Conservation (phyloP, 2,113 vertebrate genomes). For the Machaerirhynchus nigripectus region DNA sequence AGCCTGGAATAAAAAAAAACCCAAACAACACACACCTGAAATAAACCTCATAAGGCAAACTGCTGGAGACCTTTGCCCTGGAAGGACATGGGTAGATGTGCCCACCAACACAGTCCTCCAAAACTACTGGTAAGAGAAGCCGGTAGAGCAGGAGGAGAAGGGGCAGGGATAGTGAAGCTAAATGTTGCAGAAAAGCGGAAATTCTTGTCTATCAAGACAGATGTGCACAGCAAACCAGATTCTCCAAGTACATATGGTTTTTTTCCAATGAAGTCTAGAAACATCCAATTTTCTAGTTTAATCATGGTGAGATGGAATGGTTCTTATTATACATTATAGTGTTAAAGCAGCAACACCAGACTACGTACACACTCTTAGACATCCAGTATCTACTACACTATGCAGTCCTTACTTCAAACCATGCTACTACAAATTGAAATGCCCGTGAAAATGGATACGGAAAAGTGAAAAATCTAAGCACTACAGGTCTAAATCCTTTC, state of each 20-base stretch:
- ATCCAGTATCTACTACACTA: background rate
- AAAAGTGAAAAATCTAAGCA: background rate
- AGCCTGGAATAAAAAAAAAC: background rate
- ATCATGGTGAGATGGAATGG: background rate
- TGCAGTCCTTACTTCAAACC: background rate
- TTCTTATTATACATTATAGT: background rate
- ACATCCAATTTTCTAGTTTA: background rate
- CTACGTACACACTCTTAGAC: background rate
- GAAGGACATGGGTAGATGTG: accelerated
- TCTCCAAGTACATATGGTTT: background rate
- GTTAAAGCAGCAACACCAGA: background rate
- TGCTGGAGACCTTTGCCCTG: background rate
- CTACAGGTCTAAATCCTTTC: background rate
- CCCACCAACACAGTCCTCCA: background rate
- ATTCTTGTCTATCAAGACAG: background rate
- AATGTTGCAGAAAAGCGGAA: background rate
- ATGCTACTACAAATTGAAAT: background rate
- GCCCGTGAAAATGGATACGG: background rate
- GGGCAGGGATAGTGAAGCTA: background rate
- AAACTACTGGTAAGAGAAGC: background rate
- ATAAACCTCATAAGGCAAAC: background rate
- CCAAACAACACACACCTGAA: background rate
- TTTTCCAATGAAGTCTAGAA: background rate
- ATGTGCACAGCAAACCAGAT: background rate
- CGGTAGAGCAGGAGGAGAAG: background rate